These are phyloP conservation scores for Harpalus rufipes DNA, from an alignment of 2,888 invertebrate species.

Conservation along the genomic window DNA sequence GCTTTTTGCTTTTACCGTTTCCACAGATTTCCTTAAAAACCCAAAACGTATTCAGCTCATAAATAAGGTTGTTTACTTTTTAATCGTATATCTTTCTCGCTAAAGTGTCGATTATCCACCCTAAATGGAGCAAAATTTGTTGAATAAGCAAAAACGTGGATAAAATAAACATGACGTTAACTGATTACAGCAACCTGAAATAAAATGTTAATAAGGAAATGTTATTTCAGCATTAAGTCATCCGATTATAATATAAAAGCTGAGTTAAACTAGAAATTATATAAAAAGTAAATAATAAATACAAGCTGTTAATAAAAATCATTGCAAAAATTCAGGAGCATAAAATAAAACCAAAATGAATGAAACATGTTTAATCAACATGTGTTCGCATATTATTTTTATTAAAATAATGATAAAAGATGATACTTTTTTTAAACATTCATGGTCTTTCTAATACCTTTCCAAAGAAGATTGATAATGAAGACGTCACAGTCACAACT, in stretches of 20 bases:
- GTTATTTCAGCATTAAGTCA: not conserved
- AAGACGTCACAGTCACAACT: too few species aligned
- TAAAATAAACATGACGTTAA: slow-evolving; percentile 3
- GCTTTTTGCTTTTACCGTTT: slow-evolving; percentile 8
- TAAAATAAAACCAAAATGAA: too few species aligned
- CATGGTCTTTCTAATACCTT: too few species aligned
- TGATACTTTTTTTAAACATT: too few species aligned
- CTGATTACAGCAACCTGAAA: not conserved
- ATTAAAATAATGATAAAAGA: too few species aligned
- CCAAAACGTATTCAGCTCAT: not conserved
- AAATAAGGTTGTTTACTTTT: slow-evolving; percentile 3
- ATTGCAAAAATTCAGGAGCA: too few species aligned
- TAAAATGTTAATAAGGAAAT: slow-evolving; percentile 7
- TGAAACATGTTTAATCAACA: too few species aligned
- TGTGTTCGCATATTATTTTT: too few species aligned
- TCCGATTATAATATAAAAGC: not conserved
- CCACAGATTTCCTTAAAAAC: not conserved
- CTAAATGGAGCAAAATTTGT: not conserved
- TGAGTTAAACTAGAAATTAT: not conserved
- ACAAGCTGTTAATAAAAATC: not conserved
- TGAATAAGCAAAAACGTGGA: not conserved
- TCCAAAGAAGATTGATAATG: too few species aligned
- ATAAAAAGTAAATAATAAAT: not conserved
- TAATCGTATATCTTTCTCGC: not conserved
- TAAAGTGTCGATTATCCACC: slow-evolving; percentile 1